phyloP scores from a whole-genome alignment of 2,888 invertebrate species.

The Alloplasta piceator region DNA sequence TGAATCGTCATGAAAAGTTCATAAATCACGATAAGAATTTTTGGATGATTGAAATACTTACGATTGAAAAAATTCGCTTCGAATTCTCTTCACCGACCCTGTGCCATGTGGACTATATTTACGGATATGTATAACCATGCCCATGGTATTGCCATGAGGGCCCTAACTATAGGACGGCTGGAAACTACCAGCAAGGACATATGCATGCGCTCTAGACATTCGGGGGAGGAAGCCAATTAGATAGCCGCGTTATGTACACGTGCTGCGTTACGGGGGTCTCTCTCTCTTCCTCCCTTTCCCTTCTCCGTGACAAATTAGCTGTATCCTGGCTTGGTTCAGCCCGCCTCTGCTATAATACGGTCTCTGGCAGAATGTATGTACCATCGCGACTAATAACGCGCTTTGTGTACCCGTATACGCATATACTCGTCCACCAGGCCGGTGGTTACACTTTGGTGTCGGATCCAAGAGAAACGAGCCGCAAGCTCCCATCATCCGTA shows the following conservation, averaged over 20 bases:
- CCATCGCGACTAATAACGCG: constrained; percentile 50
- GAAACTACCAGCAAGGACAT: constrained; percentile 54
- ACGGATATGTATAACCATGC: not conserved
- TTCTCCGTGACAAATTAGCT: constrained; percentile 59
- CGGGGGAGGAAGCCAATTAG: constrained; percentile 57
- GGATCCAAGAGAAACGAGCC: not conserved
- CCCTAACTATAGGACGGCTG: constrained; percentile 36
- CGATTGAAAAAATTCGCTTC: too few species aligned
- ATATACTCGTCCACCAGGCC: too few species aligned
- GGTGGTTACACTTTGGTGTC: too few species aligned
- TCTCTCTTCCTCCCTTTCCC: constrained; percentile 18
- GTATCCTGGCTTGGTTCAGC: constrained; percentile 44
- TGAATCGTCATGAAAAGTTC: too few species aligned
- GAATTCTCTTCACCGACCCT: too few species aligned
- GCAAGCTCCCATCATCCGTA: constrained; percentile 11
- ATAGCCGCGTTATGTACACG: constrained; percentile 61
- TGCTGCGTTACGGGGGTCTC: constrained; percentile 43
- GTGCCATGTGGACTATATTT: not conserved
- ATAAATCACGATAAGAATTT: too few species aligned
- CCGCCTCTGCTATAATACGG: not conserved
- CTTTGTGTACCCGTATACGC: constrained; percentile 6
- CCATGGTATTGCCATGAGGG: constrained; percentile 21
- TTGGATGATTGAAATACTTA: too few species aligned
- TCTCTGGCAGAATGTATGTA: constrained; percentile 32
- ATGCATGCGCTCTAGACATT: constrained; percentile 48